phyloP scores from a whole-genome alignment of 2,888 invertebrate genomes.

The Seladonia tumulorum region DNA sequence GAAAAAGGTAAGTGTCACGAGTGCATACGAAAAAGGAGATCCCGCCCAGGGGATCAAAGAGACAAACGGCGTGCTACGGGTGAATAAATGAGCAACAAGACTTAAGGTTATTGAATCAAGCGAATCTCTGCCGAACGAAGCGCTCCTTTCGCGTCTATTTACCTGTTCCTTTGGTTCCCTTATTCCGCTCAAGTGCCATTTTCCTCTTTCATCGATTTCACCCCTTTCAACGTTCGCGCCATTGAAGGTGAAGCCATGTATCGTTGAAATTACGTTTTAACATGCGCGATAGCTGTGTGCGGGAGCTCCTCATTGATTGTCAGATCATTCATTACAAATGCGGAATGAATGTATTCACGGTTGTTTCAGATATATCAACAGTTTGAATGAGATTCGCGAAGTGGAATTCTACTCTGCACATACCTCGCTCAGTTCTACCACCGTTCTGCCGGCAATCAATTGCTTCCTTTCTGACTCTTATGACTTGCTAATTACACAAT shows the following conservation, averaged over 20 bases:
- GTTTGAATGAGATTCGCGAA: slow-evolving; percentile 1
- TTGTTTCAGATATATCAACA: slow-evolving; percentile 3
- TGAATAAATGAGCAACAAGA: slow-evolving; percentile 58
- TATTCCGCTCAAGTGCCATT: slow-evolving; percentile 48
- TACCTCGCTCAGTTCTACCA: background rate
- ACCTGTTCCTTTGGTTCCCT: slow-evolving; percentile 25
- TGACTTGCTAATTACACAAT: slow-evolving; percentile 1
- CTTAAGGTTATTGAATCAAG: slow-evolving; percentile 50
- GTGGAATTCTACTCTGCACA: slow-evolving; percentile 1
- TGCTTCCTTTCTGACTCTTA: background rate
- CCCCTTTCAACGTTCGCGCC: slow-evolving; percentile 20
- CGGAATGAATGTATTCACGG: background rate
- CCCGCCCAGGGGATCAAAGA: slow-evolving; percentile 31
- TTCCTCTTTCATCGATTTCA: slow-evolving; percentile 38
- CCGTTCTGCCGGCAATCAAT: background rate
- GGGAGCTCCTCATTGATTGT: background rate
- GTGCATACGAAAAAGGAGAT: slow-evolving; percentile 13
- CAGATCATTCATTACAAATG: background rate
- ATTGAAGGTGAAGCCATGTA: slow-evolving; percentile 11
- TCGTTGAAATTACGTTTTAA: slow-evolving; percentile 24
- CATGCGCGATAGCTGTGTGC: background rate
- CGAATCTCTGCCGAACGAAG: slow-evolving; percentile 43
- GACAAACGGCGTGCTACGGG: slow-evolving; percentile 34
- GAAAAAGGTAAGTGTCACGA: background rate
- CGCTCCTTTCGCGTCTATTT: slow-evolving; percentile 29